Percentiles rank a stretch among this genome's conserved stretches.
These are phyloP conservation scores for Hyposoter dolosus DNA, from an alignment of 2,888 invertebrate species.

Conservation along the genomic window DNA sequence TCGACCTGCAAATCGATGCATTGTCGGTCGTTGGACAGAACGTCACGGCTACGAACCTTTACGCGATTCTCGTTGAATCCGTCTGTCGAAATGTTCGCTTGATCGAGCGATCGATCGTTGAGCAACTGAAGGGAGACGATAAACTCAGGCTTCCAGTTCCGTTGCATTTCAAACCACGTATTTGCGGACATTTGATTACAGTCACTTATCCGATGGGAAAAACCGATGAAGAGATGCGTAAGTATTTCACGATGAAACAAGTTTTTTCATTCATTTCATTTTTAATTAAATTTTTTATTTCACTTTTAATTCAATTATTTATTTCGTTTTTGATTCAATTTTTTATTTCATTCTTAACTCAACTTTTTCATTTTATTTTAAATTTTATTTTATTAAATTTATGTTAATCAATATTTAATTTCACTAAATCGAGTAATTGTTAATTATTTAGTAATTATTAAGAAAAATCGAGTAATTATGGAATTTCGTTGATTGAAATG, in stretches of 20 bases:
- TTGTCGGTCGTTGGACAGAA: slow-evolving; percentile 90
- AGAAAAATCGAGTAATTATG: too few species aligned
- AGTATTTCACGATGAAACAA: slow-evolving; percentile 75
- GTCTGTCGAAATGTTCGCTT: slow-evolving; percentile 90
- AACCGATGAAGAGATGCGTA: slow-evolving; percentile 90
- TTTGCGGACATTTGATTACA: slow-evolving; percentile 92
- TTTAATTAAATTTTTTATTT: not conserved
- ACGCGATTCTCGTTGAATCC: slow-evolving; percentile 91
- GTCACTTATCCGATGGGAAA: slow-evolving; percentile 89
- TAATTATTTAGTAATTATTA: too few species aligned
- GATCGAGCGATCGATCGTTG: slow-evolving; percentile 88
- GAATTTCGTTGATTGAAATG: too few species aligned
- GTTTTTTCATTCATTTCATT: not conserved
- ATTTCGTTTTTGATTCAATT: too few species aligned
- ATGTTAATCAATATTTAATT: too few species aligned
- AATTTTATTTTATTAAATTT: too few species aligned
- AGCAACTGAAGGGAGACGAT: slow-evolving; percentile 86
- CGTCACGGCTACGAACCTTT: slow-evolving; percentile 88
- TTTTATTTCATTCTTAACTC: too few species aligned
- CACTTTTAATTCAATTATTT: too few species aligned
- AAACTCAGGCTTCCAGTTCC: slow-evolving; percentile 88
- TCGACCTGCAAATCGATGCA: slow-evolving; percentile 89
- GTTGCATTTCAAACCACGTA: slow-evolving; percentile 90
- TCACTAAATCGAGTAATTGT: too few species aligned
- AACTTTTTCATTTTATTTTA: too few species aligned